Percentiles rank a stretch among this genome's conserved stretches.
Conservation (phyloP, 53 echinoderm and acorn worm genomes). For the Arbacia lixula region DNA sequence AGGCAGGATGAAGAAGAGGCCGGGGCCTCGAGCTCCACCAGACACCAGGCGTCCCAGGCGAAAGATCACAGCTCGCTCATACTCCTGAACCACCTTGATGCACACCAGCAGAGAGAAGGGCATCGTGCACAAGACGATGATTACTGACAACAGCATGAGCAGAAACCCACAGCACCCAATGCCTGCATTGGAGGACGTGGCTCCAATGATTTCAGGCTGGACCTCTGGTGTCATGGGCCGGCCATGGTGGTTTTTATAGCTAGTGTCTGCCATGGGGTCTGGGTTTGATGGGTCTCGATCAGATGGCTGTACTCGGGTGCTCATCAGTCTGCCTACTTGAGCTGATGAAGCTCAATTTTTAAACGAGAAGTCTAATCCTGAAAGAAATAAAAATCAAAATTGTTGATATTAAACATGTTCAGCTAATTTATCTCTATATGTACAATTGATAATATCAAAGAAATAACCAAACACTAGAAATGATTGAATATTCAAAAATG, state of each 20-base stretch:
- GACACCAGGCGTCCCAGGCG: slow-evolving; percentile 80
- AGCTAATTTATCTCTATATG: no score
- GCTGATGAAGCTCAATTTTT: no score
- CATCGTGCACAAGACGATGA: slow-evolving; percentile 41
- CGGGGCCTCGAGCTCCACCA: slow-evolving; percentile 89
- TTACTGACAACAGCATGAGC: neutral
- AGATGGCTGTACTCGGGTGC: no score
- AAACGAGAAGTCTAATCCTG: no score
- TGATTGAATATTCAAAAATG: no score
- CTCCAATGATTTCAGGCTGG: slow-evolving; percentile 26
- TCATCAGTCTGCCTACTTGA: no score
- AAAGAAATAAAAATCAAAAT: no score
- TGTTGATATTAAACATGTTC: no score
- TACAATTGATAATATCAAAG: no score
- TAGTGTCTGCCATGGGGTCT: slow-evolving; percentile 33
- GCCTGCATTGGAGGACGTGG: neutral
- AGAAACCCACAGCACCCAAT: slow-evolving; percentile 32
- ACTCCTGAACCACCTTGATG: slow-evolving; percentile 79
- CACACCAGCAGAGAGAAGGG: slow-evolving; percentile 43
- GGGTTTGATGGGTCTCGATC: no score
- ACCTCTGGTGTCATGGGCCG: neutral
- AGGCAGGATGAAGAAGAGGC: slow-evolving; percentile 79
- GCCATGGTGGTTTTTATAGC: slow-evolving; percentile 13
- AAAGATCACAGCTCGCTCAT: slow-evolving; percentile 84
- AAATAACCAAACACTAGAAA: no score